phyloP scores from a whole-genome alignment of 2,797 vertebrate species.

The Euphonia xanthogaster region DNA sequence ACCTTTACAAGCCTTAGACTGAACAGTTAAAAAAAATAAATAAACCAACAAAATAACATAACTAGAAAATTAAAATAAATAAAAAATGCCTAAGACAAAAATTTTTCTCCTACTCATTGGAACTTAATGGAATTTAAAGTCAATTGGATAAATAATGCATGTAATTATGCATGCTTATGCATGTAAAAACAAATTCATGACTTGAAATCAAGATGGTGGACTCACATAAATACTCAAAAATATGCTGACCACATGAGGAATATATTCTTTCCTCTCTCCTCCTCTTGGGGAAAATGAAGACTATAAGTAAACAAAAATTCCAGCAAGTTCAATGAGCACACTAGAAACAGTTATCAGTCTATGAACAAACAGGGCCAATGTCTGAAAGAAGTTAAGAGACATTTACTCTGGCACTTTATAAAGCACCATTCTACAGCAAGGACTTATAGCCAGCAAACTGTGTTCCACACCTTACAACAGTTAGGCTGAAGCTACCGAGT shows the following conservation, averaged over 20 bases:
- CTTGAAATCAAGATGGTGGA: constrained; percentile 80
- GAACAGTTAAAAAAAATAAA: constrained; percentile 79
- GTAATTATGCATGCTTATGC: constrained; percentile 81
- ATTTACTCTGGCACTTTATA: constrained; percentile 65
- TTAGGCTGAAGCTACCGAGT: constrained; percentile 51
- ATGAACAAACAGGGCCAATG: constrained; percentile 56
- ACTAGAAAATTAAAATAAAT: constrained; percentile 76
- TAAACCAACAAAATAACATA: constrained; percentile 79
- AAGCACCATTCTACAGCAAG: constrained; percentile 47
- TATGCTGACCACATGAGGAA: constrained; percentile 70
- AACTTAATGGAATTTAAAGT: constrained; percentile 83
- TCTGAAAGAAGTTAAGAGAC: constrained; percentile 58
- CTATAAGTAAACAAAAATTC: constrained; percentile 70
- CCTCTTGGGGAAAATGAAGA: constrained; percentile 68
- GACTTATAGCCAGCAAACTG: constrained; percentile 63
- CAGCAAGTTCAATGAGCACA: constrained; percentile 75
- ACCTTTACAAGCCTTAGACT: constrained; percentile 84
- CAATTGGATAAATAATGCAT: constrained; percentile 77
- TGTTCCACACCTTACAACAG: constrained; percentile 57
- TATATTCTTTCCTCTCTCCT: constrained; percentile 72
- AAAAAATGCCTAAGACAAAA: constrained; percentile 76
- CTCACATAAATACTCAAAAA: constrained; percentile 76
- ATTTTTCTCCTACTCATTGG: constrained; percentile 74
- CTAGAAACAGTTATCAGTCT: constrained; percentile 56
- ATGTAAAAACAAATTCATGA: constrained; percentile 83